Conservation (phyloP, 2,113 vertebrate species). For the Perca fluviatilis region DNA sequence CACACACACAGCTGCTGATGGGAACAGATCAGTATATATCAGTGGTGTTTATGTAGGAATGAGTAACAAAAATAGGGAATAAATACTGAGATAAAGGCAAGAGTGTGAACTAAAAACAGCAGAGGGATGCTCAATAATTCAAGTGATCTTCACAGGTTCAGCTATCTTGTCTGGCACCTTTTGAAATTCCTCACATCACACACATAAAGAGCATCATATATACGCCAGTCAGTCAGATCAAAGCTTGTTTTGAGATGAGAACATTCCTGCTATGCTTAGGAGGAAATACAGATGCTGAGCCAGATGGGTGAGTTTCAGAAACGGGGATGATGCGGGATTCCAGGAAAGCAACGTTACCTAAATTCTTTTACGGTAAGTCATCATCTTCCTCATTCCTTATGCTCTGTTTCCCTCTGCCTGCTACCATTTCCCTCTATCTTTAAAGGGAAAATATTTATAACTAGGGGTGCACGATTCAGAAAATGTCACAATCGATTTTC, state of each 20-base stretch:
- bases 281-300: constrained; percentile 45
- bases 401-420: constrained; percentile 6
- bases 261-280: constrained; percentile 27
- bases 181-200: constrained; percentile 36
- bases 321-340: constrained; percentile 15
- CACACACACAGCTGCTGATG: neutral
- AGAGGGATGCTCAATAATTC: constrained; percentile 49
- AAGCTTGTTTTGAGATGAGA: constrained; percentile 50
- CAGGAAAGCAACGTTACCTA: neutral
- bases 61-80: constrained; percentile 19
- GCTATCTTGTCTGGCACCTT: constrained; percentile 29
- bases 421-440: neutral
- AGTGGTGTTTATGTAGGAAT: constrained; percentile 6
- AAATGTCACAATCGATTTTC: no score
- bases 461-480: no score
- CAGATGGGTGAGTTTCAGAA: constrained; percentile 28
- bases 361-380: neutral
- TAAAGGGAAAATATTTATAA: neutral
- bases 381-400: constrained; percentile 4
- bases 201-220: constrained; percentile 20
- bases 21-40: constrained; percentile 16
- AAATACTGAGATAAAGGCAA: constrained; percentile 21
- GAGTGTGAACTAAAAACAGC: constrained; percentile 14
- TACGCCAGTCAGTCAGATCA: constrained; percentile 44
- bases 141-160: constrained; percentile 41